phyloP scores from a whole-genome alignment of 2,113 vertebrate genomes.

The Daboia siamensis region DNA sequence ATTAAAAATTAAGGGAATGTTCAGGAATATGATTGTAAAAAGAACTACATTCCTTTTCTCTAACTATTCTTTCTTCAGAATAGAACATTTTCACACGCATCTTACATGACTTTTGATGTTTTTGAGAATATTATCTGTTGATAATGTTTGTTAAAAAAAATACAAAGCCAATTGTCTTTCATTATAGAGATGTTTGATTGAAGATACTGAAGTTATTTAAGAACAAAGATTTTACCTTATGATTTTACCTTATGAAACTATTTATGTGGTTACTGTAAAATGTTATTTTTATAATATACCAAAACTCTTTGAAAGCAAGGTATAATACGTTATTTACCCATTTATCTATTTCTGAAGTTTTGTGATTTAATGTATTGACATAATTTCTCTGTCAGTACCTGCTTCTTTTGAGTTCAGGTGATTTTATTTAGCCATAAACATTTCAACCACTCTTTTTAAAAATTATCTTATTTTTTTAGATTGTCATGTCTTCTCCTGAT shows the following conservation, averaged over 20 bases:
- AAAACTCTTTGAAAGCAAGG: background rate
- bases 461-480: background rate
- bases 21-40: background rate
- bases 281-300: background rate
- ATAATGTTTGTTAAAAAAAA: accelerated
- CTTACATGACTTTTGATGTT: accelerated
- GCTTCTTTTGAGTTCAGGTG: background rate
- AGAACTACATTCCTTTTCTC: background rate
- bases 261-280: background rate
- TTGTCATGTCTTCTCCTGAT: background rate
- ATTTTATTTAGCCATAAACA: background rate
- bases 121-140: background rate
- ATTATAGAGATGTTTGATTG: background rate
- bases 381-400: background rate
- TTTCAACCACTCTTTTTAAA: background rate
- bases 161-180: background rate
- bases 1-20: background rate
- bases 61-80: background rate
- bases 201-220: slow-evolving; percentile 6
- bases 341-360: background rate
- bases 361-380: background rate
- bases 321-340: background rate
- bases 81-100: background rate
- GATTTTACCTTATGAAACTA: background rate
- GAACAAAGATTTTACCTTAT: background rate